Evolutionary conservation across 2,888 invertebrate species (phyloP).

Genomic region (Pemphredon lugubris): DNA sequence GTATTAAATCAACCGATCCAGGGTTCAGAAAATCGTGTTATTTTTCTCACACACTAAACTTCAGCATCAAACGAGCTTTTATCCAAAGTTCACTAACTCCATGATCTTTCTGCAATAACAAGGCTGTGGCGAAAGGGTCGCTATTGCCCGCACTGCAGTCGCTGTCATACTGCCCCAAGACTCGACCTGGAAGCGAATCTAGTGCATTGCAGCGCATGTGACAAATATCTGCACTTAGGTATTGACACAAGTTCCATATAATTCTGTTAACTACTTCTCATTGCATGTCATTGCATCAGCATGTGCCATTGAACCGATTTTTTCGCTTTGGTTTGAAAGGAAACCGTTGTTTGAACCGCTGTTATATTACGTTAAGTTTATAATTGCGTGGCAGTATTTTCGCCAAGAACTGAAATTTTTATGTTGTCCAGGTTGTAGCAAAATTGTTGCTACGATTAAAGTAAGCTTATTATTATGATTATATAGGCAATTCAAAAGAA

Average conservation of each 20-base stretch:
- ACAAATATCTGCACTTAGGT: conserved; percentile 83
- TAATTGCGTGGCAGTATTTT: neutral
- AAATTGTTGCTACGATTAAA: too few species aligned
- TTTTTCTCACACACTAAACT: conserved; percentile 29
- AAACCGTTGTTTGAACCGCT: neutral
- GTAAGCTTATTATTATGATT: too few species aligned
- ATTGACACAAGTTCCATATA: conserved; percentile 75
- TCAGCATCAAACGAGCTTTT: conserved; percentile 25
- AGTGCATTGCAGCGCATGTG: conserved; percentile 82
- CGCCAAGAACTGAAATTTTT: too few species aligned
- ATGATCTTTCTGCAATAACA: conserved; percentile 74
- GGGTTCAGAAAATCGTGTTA: conserved; percentile 19
- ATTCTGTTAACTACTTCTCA: conserved; percentile 58
- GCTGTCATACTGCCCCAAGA: conserved; percentile 87
- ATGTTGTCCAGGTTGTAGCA: too few species aligned
- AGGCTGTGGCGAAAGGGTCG: conserved; percentile 88
- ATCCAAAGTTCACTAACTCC: conserved; percentile 71
- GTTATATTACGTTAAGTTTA: too few species aligned
- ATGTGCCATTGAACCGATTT: conserved; percentile 17
- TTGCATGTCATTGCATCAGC: conserved; percentile 54
- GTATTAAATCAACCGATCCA: too few species aligned
- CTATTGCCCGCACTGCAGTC: conserved; percentile 88
- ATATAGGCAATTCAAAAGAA: too few species aligned
- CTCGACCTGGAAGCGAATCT: conserved; percentile 84
- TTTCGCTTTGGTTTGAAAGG: neutral